phyloP scores from a whole-genome alignment of 2,797 vertebrate species.

The Rhodeus uyekii region DNA sequence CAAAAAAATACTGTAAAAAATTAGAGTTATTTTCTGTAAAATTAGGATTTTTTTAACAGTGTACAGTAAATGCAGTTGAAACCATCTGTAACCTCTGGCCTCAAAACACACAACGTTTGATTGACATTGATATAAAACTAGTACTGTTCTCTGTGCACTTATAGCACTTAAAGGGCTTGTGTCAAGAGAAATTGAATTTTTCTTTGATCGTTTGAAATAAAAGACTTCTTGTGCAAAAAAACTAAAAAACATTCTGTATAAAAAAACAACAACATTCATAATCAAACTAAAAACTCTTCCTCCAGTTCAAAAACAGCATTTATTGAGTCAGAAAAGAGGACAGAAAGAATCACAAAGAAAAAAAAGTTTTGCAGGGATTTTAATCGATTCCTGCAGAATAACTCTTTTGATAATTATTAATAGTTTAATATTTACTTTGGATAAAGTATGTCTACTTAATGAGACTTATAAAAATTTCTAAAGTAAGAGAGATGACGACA shows the following conservation, averaged over 20 bases:
- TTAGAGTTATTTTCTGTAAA: no score
- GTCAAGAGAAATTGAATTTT: background rate
- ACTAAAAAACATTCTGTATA: background rate
- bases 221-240: background rate
- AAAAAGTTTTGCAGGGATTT: background rate
- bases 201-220: background rate
- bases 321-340: background rate
- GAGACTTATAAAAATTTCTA: constrained; percentile 8
- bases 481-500: background rate
- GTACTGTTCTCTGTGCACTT: background rate
- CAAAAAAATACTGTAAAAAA: no score
- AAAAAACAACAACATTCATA: background rate
- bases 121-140: constrained; percentile 25
- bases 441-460: background rate
- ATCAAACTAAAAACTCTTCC: background rate
- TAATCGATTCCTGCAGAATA: constrained; percentile 9
- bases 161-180: background rate
- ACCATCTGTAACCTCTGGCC: constrained; percentile 28
- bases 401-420: background rate
- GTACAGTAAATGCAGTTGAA: constrained; percentile 18
- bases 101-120: constrained; percentile 21
- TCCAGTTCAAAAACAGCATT: background rate
- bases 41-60: no score
- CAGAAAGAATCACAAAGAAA: background rate
- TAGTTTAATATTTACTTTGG: background rate